Evolutionary conservation across 2,113 vertebrate genomes (phyloP).

Genomic region (Xyrauchen texanus): DNA sequence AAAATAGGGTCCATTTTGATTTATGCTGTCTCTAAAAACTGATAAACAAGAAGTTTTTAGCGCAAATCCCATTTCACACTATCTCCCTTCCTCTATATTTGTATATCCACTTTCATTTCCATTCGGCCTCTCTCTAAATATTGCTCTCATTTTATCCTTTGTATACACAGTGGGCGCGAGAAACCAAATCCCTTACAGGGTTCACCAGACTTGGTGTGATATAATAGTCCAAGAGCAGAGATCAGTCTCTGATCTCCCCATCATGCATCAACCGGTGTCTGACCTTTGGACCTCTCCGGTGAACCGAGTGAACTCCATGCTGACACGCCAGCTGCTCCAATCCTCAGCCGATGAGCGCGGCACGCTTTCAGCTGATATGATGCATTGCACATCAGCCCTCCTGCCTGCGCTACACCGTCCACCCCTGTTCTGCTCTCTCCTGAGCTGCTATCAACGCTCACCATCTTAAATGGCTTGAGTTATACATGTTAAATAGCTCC

Average conservation of each 20-base stretch:
- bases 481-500: background rate
- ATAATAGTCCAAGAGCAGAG: constrained; percentile 8
- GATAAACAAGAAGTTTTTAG: background rate
- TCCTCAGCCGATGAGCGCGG: constrained; percentile 8
- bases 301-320: constrained; percentile 5
- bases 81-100: background rate
- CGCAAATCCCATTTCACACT: background rate
- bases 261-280: constrained; percentile 42
- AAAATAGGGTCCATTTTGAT: no score
- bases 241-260: constrained; percentile 46
- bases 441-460: background rate
- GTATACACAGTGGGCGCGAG: background rate
- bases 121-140: background rate
- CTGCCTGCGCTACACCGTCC: background rate
- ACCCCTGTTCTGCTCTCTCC: background rate
- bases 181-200: background rate
- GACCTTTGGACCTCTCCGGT: constrained; percentile 39
- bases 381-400: constrained; percentile 16
- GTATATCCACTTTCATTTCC: constrained; percentile 15
- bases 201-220: background rate
- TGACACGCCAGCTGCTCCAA: constrained; percentile 28
- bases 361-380: background rate
- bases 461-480: background rate
- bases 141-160: constrained; percentile 1
- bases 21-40: no score